These are phyloP conservation scores for Equus quagga DNA, from an alignment of 2,113 vertebrate species.

Conservation along the genomic window DNA sequence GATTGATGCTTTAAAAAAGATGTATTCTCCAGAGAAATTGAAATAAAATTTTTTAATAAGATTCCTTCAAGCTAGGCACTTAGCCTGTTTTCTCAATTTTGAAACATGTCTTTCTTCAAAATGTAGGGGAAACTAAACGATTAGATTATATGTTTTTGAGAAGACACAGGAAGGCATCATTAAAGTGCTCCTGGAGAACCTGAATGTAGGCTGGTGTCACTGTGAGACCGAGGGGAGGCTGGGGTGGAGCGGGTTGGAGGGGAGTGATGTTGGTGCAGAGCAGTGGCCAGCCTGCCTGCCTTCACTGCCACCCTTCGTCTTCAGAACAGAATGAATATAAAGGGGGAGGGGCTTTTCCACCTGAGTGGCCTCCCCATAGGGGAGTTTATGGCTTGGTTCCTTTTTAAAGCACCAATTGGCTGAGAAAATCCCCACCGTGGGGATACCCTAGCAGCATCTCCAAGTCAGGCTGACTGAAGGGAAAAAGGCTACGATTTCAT, in stretches of 20 bases:
- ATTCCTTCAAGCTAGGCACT: background rate
- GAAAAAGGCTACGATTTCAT: background rate
- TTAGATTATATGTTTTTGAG: background rate
- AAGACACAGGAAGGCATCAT: background rate
- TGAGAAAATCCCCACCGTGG: background rate
- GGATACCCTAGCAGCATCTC: background rate
- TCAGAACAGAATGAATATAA: background rate
- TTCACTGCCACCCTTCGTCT: background rate
- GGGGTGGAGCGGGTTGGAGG: accelerated
- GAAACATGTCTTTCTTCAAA: constrained; percentile 20
- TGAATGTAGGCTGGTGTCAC: background rate
- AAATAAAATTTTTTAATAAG: background rate
- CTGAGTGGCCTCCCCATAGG: background rate
- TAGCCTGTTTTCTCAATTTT: background rate
- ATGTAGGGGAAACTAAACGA: background rate
- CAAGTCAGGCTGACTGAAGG: background rate
- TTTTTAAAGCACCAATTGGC: background rate
- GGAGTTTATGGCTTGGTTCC: background rate
- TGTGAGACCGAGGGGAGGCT: background rate
- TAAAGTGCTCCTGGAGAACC: background rate
- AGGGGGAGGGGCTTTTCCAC: no score
- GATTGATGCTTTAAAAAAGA: background rate
- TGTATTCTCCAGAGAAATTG: constrained; percentile 15
- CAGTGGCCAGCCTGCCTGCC: background rate
- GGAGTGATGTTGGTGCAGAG: background rate